Conservation (phyloP, 2,113 vertebrate genomes). For the Ginglymostoma cirratum region DNA sequence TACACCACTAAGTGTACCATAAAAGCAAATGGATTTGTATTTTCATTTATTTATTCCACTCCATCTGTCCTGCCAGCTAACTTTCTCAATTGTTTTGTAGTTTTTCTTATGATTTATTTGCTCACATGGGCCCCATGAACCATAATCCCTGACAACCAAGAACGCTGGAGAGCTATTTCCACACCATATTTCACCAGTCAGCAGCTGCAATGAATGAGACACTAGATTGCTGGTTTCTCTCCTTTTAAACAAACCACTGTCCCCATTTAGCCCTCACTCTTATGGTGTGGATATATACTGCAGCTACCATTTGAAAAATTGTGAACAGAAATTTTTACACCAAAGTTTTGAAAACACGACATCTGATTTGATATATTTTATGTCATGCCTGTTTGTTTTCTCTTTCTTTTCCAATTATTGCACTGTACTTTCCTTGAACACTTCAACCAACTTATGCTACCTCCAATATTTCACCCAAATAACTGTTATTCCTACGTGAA, state of each 20-base stretch:
- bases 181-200: neutral
- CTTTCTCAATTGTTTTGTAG: neutral
- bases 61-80: neutral
- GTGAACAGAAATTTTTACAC: neutral
- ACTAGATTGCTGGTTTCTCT: neutral
- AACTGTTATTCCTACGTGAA: neutral
- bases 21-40: neutral
- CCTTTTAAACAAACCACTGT: neutral
- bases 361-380: slow-evolving; percentile 2
- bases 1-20: neutral
- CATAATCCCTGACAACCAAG: neutral
- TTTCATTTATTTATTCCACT: neutral
- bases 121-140: neutral
- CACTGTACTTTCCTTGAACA: neutral
- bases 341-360: neutral
- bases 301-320: neutral
- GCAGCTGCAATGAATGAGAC: neutral
- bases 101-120: neutral
- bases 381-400: neutral
- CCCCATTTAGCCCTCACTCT: neutral
- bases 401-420: neutral
- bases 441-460: neutral
- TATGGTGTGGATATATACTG: neutral
- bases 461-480: neutral
- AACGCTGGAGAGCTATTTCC: neutral